Evolutionary conservation across 2,888 invertebrate genomes (phyloP), one percentile per base, ranked within the genome.

Genomic region (Tromatobia lineatoria): DNA sequence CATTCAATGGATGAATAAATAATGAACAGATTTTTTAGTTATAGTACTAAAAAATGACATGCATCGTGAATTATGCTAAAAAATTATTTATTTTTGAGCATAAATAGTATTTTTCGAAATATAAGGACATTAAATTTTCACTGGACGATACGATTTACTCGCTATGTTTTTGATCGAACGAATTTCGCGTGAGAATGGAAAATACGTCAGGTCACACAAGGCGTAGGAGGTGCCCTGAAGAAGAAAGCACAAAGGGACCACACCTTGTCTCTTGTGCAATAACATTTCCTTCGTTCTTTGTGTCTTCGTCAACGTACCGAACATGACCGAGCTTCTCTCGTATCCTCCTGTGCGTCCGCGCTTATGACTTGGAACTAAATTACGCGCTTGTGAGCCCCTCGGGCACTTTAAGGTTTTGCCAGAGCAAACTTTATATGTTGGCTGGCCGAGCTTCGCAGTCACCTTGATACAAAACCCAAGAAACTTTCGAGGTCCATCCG

Each of bases 331-430:
- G 77, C 80, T 83, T 80, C 23, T 69, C 66, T 50, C 71, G 54
- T 74, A 57, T 76, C 64, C 75, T 45, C 59, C 38, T 59, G 34
- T 71, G 29, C 67, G 80, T 50, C 64, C 64, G 57, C 64, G 74
- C 77, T 84, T 79, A 82, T 83, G 74, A 83, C 80, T 80, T 38
- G 79, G 82, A 85, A 85, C 81, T 85, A 61, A 82, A 85, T 85
- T 81, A 85, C 75, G 71, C 66, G 66, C 57, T 45, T 70, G 81
- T 25, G 74, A 47, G 59, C 29, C 70, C 81, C 75, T 54, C 52
- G 42, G 77, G 84, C 82, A 79, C 81, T 84, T 84, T 84, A 81
- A 64, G 74, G 81, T 82, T 85, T 71, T 79, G 20, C 45, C 71
- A 66, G 69, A 64, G 74, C 47, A 70, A 84, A 84, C 84, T 84